Base-by-base conservation (phyloP, 2,113 vertebrate species). In the Hypocryptadius cinnamomeus region DNA sequence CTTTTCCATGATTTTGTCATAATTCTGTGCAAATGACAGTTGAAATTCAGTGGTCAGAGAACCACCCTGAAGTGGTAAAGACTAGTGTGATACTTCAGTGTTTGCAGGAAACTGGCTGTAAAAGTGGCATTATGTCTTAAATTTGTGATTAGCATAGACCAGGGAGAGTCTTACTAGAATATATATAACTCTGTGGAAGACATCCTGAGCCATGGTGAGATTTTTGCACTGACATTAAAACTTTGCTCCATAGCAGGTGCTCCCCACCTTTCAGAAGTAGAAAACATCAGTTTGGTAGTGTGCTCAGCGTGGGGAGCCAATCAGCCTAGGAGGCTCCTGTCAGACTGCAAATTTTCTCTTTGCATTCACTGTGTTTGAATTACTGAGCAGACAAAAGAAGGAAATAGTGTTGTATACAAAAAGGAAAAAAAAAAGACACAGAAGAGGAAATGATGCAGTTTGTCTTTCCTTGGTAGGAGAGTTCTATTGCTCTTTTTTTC, bases 371-470 rank as follows among this genome's bases (percentile, higher is more conserved):
- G 5, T 73, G 73, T 82, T 90, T 66, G 70, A 85, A 90, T 68
- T 85, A 90, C 25, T 14, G 19, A 72, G n/a, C 57, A 88, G 69
- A 22, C 11, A 42, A 83, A 86, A 82, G 56, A 68, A 80, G 85
- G 87, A 95, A 94, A 94, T 6, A 85, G 54, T 92, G 64, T n/a
- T 86, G 72, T 86, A 60, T 56, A 86, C 65, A 90, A 83, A 92
- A 93, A 79, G 16, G 76, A 25, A 60, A 61, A 65, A 69, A 78
- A 85, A 30, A 30, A 57, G 25, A 70, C 42, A 40, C 3, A 85
- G 30, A 70, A 66, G 57, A 93, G 94, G 94, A 96, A 96, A 95
- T 96, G 59, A 96, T 94, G 93, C 89, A 95, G 3, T 78, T 81
- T 93, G 37, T 33, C 85, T 88, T 79, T 93, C 91, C 60, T 78